phyloP scores from a whole-genome alignment of 2,113 vertebrate genomes.

The Protobothrops mucrosquamatus region DNA sequence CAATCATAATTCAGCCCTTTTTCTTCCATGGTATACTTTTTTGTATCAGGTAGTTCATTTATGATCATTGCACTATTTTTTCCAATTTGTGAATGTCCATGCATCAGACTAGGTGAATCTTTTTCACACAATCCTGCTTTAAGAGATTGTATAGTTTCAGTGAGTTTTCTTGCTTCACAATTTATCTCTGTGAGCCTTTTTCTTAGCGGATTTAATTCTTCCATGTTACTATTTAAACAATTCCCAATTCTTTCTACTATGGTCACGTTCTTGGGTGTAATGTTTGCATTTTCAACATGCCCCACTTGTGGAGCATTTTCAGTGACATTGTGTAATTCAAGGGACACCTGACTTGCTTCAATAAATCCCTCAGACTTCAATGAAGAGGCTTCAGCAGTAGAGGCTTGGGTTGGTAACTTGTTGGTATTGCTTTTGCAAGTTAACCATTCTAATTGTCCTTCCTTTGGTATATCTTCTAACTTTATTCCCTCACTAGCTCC shows the following conservation, averaged over 20 bases:
- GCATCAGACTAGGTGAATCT: constrained; percentile 7
- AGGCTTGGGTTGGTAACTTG: rapidly evolving
- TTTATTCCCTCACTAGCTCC: constrained; percentile 12
- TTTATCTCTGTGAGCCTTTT: not conserved
- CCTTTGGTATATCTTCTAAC: not conserved
- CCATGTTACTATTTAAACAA: not conserved
- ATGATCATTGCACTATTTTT: constrained; percentile 19
- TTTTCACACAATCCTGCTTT: constrained; percentile 31
- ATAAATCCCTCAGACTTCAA: not conserved
- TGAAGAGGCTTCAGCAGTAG: not conserved
- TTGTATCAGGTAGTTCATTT: not conserved
- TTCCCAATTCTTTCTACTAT: not conserved
- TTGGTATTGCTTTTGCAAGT: not conserved
- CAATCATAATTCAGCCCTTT: not conserved
- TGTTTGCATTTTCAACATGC: not conserved
- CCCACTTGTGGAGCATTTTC: constrained; percentile 30
- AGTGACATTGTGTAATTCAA: constrained; percentile 37
- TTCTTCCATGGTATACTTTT: not conserved
- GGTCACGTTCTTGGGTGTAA: not conserved
- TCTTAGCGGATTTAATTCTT: rapidly evolving
- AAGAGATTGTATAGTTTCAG: not conserved
- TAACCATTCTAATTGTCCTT: not conserved
- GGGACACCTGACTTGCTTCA: constrained; percentile 43
- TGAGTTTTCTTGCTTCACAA: not conserved
- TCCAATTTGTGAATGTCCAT: constrained; percentile 32